Conservation (phyloP, 2,888 invertebrate genomes). For the Salpingus planirostris region DNA sequence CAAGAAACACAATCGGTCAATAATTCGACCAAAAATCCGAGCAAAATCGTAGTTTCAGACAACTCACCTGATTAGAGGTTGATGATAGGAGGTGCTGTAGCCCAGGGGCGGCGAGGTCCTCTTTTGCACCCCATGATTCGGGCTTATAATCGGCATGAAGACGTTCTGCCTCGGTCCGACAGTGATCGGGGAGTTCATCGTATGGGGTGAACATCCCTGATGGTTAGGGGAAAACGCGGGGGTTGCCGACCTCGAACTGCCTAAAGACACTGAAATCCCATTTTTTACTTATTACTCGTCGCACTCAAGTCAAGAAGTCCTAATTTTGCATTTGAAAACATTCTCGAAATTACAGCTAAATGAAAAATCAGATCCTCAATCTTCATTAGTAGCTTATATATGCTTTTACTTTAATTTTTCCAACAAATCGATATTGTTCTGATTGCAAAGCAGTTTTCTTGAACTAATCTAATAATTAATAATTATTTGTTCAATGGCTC, state of each 20-base stretch:
- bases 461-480: no score
- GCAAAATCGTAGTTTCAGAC: not conserved
- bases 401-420: no score
- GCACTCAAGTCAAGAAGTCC: no score
- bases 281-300: not conserved
- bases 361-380: no score
- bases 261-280: conserved; percentile 72
- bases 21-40: no score
- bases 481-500: no score
- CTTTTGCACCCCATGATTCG: conserved; percentile 42
- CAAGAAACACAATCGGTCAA: conserved; percentile 5
- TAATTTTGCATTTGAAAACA: no score
- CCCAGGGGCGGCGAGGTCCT: conserved; percentile 40
- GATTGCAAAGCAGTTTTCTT: no score
- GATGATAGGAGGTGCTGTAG: conserved; percentile 36
- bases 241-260: conserved; percentile 87
- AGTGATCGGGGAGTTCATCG: conserved; percentile 59
- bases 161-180: conserved; percentile 74
- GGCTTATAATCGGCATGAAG: conserved; percentile 82
- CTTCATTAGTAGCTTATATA: no score
- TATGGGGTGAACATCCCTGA: conserved; percentile 58
- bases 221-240: conserved; percentile 78
- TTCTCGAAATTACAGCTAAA: no score
- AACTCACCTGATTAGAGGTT: conserved; percentile 38
- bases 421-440: no score